Evolutionary conservation across 2,888 invertebrate genomes (phyloP), one percentile per base, ranked within the genome.

Genomic region (Rotaria magnacalcarata): DNA sequence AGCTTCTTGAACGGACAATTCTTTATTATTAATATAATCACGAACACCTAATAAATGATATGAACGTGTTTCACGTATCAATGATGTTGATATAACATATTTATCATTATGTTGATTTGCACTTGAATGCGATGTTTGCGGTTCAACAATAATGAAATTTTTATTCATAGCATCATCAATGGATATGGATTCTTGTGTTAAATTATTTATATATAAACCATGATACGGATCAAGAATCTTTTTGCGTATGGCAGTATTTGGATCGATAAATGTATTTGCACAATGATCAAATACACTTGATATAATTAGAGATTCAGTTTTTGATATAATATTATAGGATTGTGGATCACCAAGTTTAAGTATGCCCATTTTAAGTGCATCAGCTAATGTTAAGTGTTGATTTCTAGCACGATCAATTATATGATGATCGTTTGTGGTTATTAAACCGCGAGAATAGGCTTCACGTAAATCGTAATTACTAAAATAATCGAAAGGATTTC

Each of bases 11-110:
- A 87, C 80, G 24, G 85, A 16, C 43, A 87, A 74, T 52, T 87
- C 87, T 27, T 87, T 85, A 52, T 87, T 86, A 54, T 75, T 80
- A 34, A 52, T 11, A 52, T 84, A 67, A 74, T 86, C 86, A 27
- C 43, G 67, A 19, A 86, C 86, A 27, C 85, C 87, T 24, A 87
- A 19, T 60, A 87, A 67, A 80, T 87, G 85, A 54, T 85, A 87
- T 10, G 87, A 87, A 56, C 80, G 74, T 27, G 87, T 87, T 80
- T 87, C 87, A 41, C 87, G 75, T 27, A 87, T 87, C 21, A 87
- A 56, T 56, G 85, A 85, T 24, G 87, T 87, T 43, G 85, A 85
- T 34, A 87, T 56, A 41, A 85, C 54, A 56, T 85, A 85, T 74
- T 74, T 74, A 74, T 74, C 74, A 74, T 74, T 74, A 74, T 34